Evolutionary conservation across 2,797 vertebrate species (phyloP), one percentile per base, ranked within the genome.

Genomic region (Acrossocheilus fasciatus): DNA sequence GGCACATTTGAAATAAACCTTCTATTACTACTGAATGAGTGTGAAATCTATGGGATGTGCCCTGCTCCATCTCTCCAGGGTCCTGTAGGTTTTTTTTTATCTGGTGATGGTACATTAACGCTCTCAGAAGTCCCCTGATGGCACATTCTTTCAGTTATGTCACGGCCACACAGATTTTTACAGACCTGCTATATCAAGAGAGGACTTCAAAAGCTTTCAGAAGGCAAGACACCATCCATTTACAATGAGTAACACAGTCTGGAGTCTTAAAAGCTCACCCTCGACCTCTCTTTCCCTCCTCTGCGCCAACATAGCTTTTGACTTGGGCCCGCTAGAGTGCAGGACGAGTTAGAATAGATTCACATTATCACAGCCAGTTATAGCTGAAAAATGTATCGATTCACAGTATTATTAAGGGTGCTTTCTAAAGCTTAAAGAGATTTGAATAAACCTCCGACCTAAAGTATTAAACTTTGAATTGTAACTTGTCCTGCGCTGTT

Each of bases 61-160:
- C 34, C 47, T 50, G 62, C 81, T 72, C 26, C 52, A 20, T n/a
- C 54, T 86, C 85, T 81, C 75, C 4, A 6, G 72, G 64, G 87
- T 59, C 15, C 64, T 70, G 59, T 77, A 11, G 62, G 57, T 36
- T 36, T 82, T 84, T 83, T 78, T 87, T 23, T 59, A 83, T 88
- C 70, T 73, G 57, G 83, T 54, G 47, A 79, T 83, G 83, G 78
- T 86, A 82, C 89, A 90, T 90, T 90, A 90, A 84, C 68, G 18
- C 73, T 76, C 84, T 70, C 86, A 79, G 84, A 85, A 68, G 47
- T 57, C 88, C 75, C 86, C 73, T 86, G 83, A 36, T 17, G 50
- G 86, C 74, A 85, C 23, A 62, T 84, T 89, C 87, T 68, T 87
- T 86, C 59, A 79, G 70, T 85, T 73, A 76, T 84, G 81, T 88